These are phyloP conservation scores for Dufourea novaeangliae DNA, from an alignment of 1,140 invertebrate genomes.

Conservation along the genomic window DNA sequence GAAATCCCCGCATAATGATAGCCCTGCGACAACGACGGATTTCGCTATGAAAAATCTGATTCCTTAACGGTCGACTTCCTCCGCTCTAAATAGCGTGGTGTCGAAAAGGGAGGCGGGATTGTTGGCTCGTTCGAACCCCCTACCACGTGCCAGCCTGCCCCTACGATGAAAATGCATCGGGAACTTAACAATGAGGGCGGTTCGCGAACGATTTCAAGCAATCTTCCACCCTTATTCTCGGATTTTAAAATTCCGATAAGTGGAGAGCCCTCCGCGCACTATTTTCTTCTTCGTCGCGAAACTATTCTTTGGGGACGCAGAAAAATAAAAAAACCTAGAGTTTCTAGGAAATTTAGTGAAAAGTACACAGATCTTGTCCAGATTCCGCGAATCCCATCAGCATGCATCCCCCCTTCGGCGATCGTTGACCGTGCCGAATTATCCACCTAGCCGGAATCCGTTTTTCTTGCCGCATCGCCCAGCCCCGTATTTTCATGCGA, in stretches of 20 bases:
- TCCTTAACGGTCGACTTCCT: not conserved
- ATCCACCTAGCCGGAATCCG: constrained; percentile 55
- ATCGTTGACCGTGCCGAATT: constrained; percentile 62
- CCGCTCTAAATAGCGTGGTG: not conserved
- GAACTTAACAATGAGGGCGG: not conserved
- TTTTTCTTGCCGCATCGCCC: constrained; percentile 35
- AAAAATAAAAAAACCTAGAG: no score
- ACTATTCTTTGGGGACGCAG: not conserved
- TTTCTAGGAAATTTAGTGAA: no score
- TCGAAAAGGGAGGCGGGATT: no score
- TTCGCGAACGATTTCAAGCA: constrained; percentile 1
- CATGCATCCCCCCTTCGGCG: no score
- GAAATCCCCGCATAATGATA: constrained; percentile 51
- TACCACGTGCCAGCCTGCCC: not conserved
- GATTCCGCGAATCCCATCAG: no score
- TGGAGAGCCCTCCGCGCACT: not conserved
- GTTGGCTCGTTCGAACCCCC: not conserved
- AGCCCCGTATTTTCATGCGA: constrained; percentile 23
- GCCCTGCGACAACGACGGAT: constrained; percentile 27
- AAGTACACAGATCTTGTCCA: no score
- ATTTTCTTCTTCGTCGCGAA: not conserved
- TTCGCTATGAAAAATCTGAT: constrained; percentile 24
- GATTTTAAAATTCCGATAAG: not conserved
- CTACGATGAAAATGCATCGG: constrained; percentile 2
- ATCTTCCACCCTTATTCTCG: not conserved